Percentiles rank a stretch among this genome's conserved stretches.
These are phyloP conservation scores for Caracal caracal DNA, from an alignment of 2,113 vertebrate genomes.

Conservation along the genomic window DNA sequence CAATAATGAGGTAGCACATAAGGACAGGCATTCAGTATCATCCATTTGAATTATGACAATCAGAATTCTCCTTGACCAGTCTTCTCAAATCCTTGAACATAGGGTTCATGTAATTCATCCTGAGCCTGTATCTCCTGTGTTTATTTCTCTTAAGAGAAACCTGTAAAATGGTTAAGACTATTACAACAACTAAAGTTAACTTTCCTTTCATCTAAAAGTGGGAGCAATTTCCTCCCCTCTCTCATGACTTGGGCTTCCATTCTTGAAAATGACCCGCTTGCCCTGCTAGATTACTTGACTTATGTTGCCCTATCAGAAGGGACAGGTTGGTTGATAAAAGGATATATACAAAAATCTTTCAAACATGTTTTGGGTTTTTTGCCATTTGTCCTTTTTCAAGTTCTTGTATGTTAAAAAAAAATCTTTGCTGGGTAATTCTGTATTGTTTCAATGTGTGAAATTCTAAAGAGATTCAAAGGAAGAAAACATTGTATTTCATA, in stretches of 20 bases:
- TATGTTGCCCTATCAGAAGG: neutral
- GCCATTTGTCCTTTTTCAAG: neutral
- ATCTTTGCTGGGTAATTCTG: conserved; percentile 13
- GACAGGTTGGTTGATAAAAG: neutral
- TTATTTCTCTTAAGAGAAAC: neutral
- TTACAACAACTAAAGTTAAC: neutral
- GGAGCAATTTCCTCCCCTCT: neutral
- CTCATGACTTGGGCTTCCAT: neutral
- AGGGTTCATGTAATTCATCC: neutral
- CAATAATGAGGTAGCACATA: neutral
- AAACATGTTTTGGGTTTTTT: neutral
- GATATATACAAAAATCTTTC: neutral
- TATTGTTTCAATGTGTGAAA: conserved; percentile 32
- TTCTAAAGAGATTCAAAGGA: conserved; percentile 40
- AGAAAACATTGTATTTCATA: conserved; percentile 10
- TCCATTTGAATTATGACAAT: neutral
- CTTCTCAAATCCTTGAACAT: neutral
- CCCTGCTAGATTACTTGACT: neutral
- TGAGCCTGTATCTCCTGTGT: neutral
- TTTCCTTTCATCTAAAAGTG: neutral
- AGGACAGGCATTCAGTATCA: neutral
- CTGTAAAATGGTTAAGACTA: neutral
- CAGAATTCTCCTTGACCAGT: neutral
- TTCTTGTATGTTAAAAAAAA: neutral
- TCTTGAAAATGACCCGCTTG: neutral